phyloP scores from a whole-genome alignment of 1,140 invertebrate species.

The Caenorhabditis elegans region DNA sequence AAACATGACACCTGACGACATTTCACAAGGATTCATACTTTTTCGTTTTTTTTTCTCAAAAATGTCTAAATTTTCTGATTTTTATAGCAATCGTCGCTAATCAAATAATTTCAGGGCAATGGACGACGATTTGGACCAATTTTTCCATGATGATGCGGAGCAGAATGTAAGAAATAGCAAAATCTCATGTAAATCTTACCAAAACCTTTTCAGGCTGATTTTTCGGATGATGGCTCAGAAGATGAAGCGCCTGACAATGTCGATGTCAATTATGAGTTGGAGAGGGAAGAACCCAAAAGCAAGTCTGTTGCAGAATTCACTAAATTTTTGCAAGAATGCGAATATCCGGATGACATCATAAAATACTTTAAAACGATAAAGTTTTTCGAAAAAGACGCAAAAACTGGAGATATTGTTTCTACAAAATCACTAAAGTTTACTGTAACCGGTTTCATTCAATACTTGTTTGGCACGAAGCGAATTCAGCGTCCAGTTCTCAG shows the following conservation, averaged over 20 bases:
- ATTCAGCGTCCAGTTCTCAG: neutral
- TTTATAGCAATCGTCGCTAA: no score
- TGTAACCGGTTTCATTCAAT: neutral
- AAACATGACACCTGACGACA: neutral
- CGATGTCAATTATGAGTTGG: neutral
- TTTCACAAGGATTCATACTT: no score
- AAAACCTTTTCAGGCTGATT: neutral
- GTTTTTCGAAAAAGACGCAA: neutral
- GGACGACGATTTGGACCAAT: slow-evolving; percentile 14
- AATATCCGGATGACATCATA: slow-evolving; percentile 3
- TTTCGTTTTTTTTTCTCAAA: no score
- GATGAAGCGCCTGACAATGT: neutral
- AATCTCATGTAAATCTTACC: neutral
- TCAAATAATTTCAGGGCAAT: no score
- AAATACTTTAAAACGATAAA: neutral
- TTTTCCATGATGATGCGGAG: neutral
- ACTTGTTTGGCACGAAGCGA: neutral
- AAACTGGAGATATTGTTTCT: neutral
- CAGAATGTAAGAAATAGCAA: no score
- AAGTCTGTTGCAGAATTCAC: neutral
- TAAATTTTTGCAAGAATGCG: neutral
- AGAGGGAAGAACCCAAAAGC: neutral
- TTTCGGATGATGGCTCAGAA: neutral
- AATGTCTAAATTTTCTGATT: neutral
- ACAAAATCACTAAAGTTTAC: neutral